These are phyloP conservation scores for Falco peregrinus DNA, from an alignment of 2,797 vertebrate species.

Conservation along the genomic window DNA sequence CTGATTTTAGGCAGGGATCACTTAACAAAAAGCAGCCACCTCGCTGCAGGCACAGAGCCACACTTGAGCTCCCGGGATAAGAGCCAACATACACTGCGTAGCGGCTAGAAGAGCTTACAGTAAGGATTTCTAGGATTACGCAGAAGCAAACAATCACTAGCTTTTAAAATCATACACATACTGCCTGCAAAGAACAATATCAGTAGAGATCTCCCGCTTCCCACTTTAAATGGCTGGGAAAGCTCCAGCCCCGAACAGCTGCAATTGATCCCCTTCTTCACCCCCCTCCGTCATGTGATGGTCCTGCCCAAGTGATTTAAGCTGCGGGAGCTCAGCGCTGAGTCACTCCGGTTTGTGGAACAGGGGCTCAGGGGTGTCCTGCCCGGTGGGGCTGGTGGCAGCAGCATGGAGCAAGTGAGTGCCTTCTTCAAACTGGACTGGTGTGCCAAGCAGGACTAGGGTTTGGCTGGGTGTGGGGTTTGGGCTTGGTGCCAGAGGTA, in stretches of 20 bases:
- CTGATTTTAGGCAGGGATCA: background rate
- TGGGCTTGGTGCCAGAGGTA: background rate
- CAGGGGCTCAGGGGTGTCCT: background rate
- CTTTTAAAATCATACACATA: background rate
- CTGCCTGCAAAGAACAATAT: background rate
- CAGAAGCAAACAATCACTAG: background rate
- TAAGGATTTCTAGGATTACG: background rate
- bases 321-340: background rate
- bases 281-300: background rate
- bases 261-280: background rate
- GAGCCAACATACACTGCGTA: background rate
- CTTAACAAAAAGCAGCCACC: background rate
- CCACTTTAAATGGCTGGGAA: background rate
- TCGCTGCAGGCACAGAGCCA: background rate
- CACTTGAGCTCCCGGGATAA: rapidly evolving
- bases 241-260: background rate
- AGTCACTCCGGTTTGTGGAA: background rate
- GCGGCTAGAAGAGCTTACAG: background rate
- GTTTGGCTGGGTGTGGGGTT: background rate
- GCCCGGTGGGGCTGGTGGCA: background rate
- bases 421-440: rapidly evolving
- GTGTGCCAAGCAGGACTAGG: rapidly evolving
- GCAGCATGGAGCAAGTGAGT: slow-evolving; percentile 68
- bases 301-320: background rate
- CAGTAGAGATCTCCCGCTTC: background rate